phyloP scores from a whole-genome alignment of 2,113 vertebrate species.

The Ammodytes dubius region DNA sequence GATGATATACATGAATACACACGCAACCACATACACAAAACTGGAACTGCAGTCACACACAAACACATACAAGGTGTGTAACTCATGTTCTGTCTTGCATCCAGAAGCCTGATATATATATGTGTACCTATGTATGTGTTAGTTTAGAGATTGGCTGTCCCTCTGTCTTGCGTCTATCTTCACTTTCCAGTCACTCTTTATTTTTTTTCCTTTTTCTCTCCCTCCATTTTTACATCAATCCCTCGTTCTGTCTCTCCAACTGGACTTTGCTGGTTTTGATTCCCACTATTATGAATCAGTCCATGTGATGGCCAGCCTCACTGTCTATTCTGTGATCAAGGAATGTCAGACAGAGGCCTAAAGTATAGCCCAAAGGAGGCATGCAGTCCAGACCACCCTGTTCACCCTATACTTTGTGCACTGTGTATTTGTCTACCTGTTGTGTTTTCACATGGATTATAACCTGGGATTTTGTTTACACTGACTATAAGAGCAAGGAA shows the following conservation, averaged over 20 bases:
- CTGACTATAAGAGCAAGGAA: conserved; percentile 10
- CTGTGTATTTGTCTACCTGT: conserved; percentile 73
- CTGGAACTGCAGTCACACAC: not conserved
- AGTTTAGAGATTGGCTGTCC: conserved; percentile 60
- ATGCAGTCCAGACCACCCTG: conserved; percentile 33
- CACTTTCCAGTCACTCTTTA: conserved; percentile 6
- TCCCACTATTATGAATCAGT: conserved; percentile 34
- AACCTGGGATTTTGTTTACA: conserved; percentile 26
- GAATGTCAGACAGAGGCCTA: conserved; percentile 73
- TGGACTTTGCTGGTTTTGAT: conserved; percentile 69
- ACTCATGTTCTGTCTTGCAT: conserved; percentile 90
- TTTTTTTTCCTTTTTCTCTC: not conserved
- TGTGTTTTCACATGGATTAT: conserved; percentile 98
- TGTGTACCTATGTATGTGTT: conserved; percentile 74
- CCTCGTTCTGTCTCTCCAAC: conserved; percentile 50
- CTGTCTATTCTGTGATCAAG: conserved; percentile 65
- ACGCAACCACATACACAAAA: conserved; percentile 22
- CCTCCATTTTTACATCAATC: conserved; percentile 8
- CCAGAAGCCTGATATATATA: conserved; percentile 90
- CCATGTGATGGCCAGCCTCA: conserved; percentile 55
- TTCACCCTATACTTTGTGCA: conserved; percentile 82
- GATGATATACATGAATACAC: conserved; percentile 5
- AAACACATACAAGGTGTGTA: conserved; percentile 80
- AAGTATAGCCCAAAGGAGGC: conserved; percentile 77
- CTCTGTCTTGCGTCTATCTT: conserved; percentile 36